These are phyloP conservation scores for Proales similis DNA, from an alignment of 1,140 invertebrate species.

Conservation along the genomic window DNA sequence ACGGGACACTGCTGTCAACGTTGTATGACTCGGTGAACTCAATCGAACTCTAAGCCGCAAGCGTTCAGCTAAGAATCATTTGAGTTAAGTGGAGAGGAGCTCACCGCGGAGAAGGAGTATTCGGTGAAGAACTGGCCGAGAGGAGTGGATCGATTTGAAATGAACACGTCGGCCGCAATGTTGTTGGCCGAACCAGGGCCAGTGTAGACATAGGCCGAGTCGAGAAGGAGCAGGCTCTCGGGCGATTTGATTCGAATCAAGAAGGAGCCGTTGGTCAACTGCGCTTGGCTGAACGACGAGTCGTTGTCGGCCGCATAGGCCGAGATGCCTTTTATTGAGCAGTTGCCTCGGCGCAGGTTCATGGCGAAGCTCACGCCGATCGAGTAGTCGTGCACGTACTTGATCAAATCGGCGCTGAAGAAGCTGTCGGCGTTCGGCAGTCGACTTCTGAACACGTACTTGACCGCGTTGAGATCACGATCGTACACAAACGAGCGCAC, in stretches of 20 bases:
- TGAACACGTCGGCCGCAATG: slow-evolving; percentile 9
- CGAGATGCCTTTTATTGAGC: slow-evolving; percentile 17
- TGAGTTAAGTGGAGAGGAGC: background rate
- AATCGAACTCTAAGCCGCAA: background rate
- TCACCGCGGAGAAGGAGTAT: slow-evolving; percentile 8
- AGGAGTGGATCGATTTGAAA: slow-evolving; percentile 9
- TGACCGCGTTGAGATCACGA: background rate
- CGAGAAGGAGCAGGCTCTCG: slow-evolving; percentile 13
- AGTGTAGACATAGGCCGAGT: slow-evolving; percentile 25
- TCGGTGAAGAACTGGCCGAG: background rate
- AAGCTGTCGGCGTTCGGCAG: slow-evolving; percentile 3
- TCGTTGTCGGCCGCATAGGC: slow-evolving; percentile 10
- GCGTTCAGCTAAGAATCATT: no score
- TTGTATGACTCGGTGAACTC: background rate
- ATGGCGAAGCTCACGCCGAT: slow-evolving; percentile 16
- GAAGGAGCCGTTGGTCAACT: slow-evolving; percentile 6
- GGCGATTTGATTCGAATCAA: slow-evolving; percentile 28
- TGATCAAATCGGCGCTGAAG: slow-evolving; percentile 3
- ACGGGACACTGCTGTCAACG: slow-evolving; percentile 5
- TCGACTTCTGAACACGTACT: slow-evolving; percentile 4
- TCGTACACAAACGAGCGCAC: slow-evolving; percentile 1
- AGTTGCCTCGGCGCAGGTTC: slow-evolving; percentile 5
- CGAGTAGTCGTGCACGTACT: slow-evolving; percentile 11
- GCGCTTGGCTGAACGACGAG: background rate
- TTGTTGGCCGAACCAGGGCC: slow-evolving; percentile 23